Evolutionary conservation across 2,797 vertebrate genomes (phyloP).

Genomic region (Pseudochromis fuscus): DNA sequence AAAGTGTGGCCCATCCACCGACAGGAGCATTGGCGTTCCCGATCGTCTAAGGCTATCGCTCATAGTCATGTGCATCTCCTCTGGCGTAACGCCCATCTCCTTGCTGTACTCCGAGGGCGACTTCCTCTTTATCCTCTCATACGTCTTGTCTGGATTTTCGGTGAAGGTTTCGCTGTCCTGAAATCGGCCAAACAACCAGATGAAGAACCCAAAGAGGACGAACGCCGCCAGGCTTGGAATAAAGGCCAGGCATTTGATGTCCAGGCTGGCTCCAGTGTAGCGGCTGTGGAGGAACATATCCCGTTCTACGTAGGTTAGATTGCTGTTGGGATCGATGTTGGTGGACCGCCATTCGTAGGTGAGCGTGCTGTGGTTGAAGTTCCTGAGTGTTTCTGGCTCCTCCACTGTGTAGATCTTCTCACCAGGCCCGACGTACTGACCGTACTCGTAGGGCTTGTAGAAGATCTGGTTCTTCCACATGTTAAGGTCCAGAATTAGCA

Average conservation of each 20-base stretch:
- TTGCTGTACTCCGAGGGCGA: slow-evolving; percentile 92
- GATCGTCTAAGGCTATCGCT: slow-evolving; percentile 84
- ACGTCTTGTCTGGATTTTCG: slow-evolving; percentile 92
- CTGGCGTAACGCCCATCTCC: slow-evolving; percentile 91
- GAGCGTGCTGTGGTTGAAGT: slow-evolving; percentile 94
- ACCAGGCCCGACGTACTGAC: slow-evolving; percentile 95
- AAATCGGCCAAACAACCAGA: slow-evolving; percentile 96
- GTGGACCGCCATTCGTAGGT: slow-evolving; percentile 94
- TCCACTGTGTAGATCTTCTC: slow-evolving; percentile 98
- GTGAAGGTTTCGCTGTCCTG: slow-evolving; percentile 94
- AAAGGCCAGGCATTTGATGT: slow-evolving; percentile 96
- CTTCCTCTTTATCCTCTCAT: slow-evolving; percentile 95
- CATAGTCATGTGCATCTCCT: slow-evolving; percentile 88
- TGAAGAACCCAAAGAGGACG: slow-evolving; percentile 94
- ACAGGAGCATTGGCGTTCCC: slow-evolving; percentile 88
- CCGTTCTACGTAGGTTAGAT: slow-evolving; percentile 87
- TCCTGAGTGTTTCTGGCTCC: slow-evolving; percentile 90
- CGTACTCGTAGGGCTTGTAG: slow-evolving; percentile 97
- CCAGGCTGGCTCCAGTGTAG: slow-evolving; percentile 91
- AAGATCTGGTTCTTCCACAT: slow-evolving; percentile 99
- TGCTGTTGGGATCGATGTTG: slow-evolving; percentile 89
- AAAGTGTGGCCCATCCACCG: slow-evolving; percentile 86
- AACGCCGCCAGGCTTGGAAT: slow-evolving; percentile 95
- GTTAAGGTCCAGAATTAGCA: slow-evolving; percentile 98
- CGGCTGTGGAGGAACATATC: slow-evolving; percentile 98